These are phyloP conservation scores for Climacteris rufus DNA, from an alignment of 2,113 vertebrate species.

Conservation along the genomic window DNA sequence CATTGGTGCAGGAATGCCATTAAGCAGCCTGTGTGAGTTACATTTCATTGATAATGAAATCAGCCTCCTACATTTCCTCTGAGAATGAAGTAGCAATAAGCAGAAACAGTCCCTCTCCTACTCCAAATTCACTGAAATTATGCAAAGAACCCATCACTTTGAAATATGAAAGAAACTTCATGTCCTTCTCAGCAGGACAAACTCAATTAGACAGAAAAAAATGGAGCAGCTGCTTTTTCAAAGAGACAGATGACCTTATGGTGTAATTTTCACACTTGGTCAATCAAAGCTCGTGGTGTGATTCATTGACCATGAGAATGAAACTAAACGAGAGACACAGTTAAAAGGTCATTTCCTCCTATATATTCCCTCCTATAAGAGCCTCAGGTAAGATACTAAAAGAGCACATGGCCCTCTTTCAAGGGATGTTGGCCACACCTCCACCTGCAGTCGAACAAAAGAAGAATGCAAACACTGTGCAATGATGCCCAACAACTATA, in stretches of 20 bases:
- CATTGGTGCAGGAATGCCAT: neutral
- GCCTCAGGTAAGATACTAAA: neutral
- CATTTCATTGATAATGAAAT: neutral
- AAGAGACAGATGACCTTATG: conserved; percentile 40
- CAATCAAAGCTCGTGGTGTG: conserved; percentile 46
- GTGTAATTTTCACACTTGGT: conserved; percentile 55
- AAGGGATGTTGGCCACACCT: neutral
- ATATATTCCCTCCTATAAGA: neutral
- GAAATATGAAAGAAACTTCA: conserved; percentile 48
- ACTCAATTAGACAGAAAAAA: conserved; percentile 57
- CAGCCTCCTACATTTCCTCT: neutral
- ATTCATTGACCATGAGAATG: conserved; percentile 59
- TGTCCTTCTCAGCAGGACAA: conserved; percentile 43
- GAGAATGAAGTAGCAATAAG: conserved; percentile 6
- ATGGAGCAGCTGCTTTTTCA: conserved; percentile 57
- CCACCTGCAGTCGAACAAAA: neutral
- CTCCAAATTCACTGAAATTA: conserved; percentile 11
- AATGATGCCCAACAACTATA: neutral
- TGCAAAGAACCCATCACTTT: neutral
- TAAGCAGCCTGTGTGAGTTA: neutral
- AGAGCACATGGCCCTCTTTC: neutral
- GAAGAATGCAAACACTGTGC: neutral
- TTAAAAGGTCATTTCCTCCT: conserved; percentile 48
- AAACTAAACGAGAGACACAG: neutral
- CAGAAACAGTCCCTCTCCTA: neutral